Percentiles rank a stretch among this genome's conserved stretches.
These are phyloP conservation scores for Ranitomeya variabilis DNA, from an alignment of 2,113 vertebrate species.

Conservation along the genomic window DNA sequence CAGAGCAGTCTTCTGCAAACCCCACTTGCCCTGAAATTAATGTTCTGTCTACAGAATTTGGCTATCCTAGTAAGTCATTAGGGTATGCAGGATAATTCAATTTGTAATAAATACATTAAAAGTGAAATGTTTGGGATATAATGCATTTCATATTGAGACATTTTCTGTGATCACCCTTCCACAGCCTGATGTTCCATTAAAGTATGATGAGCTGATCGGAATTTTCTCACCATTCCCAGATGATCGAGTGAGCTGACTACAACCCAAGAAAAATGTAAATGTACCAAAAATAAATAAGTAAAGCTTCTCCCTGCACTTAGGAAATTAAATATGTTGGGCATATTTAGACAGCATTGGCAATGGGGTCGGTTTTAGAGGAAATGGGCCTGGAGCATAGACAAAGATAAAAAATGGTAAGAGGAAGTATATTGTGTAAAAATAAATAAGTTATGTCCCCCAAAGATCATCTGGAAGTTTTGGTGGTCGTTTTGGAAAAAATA, in stretches of 20 bases:
- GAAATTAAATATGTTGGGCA: background rate
- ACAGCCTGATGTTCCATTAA: slow-evolving; percentile 15
- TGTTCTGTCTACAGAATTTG: slow-evolving; percentile 31
- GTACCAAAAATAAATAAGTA: background rate
- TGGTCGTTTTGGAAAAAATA: too few relatives aligned
- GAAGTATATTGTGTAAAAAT: too few relatives aligned
- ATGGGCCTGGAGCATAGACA: too few relatives aligned
- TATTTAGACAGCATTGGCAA: background rate
- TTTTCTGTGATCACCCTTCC: slow-evolving; percentile 18
- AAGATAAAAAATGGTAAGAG: too few relatives aligned
- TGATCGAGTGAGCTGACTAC: background rate
- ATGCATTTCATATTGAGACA: slow-evolving; percentile 17
- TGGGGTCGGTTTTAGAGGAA: background rate
- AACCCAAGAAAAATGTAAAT: background rate
- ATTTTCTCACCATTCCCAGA: background rate
- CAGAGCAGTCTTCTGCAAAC: slow-evolving; percentile 23
- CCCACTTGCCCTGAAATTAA: slow-evolving; percentile 21
- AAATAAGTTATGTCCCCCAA: too few relatives aligned
- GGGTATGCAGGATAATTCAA: slow-evolving; percentile 28
- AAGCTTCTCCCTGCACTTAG: background rate
- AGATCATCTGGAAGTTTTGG: too few relatives aligned
- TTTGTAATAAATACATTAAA: slow-evolving; percentile 34
- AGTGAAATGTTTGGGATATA: background rate
- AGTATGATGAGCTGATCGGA: background rate
- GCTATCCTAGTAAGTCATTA: slow-evolving; percentile 24